Conservation (phyloP, 2,888 invertebrate species). For the Idaea dimidiata region DNA sequence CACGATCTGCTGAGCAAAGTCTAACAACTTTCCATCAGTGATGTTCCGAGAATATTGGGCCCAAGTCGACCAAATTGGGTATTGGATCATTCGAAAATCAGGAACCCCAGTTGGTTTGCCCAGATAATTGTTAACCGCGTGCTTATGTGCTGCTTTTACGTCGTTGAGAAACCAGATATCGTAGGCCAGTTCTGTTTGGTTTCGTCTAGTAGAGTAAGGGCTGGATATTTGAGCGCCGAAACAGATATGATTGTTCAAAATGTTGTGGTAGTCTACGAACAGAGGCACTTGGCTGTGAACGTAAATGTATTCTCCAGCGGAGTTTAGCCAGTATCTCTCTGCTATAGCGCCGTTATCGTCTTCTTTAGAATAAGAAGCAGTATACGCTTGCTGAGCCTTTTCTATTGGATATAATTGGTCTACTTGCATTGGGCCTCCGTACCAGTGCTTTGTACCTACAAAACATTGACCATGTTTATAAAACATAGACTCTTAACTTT, state of each 20-base stretch:
- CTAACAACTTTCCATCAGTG: constrained; percentile 79
- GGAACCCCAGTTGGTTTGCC: constrained; percentile 83
- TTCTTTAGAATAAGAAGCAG: constrained; percentile 79
- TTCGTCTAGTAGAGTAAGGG: constrained; percentile 74
- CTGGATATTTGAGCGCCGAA: constrained; percentile 77
- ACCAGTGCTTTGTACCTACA: constrained; percentile 81
- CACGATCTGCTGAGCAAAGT: constrained; percentile 84
- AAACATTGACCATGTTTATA: constrained; percentile 14
- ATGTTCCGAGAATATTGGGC: constrained; percentile 85
- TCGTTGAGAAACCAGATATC: constrained; percentile 81
- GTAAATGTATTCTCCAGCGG: constrained; percentile 84
- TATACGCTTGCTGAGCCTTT: constrained; percentile 68
- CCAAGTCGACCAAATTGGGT: constrained; percentile 96
- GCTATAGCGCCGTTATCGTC: constrained; percentile 78
- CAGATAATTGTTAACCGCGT: constrained; percentile 82
- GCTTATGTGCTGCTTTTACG: constrained; percentile 82
- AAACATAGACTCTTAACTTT: not conserved
- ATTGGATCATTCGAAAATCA: constrained; percentile 84
- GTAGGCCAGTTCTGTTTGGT: constrained; percentile 75
- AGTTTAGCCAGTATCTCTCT: constrained; percentile 87
- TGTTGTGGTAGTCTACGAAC: constrained; percentile 85
- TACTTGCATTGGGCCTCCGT: constrained; percentile 83
- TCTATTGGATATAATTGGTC: constrained; percentile 83
- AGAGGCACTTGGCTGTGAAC: constrained; percentile 84
- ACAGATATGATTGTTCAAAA: constrained; percentile 76